Evolutionary conservation across 2,888 invertebrate species (phyloP), one percentile per base, ranked within the genome.

Genomic region (Dichetophora obliterata): DNA sequence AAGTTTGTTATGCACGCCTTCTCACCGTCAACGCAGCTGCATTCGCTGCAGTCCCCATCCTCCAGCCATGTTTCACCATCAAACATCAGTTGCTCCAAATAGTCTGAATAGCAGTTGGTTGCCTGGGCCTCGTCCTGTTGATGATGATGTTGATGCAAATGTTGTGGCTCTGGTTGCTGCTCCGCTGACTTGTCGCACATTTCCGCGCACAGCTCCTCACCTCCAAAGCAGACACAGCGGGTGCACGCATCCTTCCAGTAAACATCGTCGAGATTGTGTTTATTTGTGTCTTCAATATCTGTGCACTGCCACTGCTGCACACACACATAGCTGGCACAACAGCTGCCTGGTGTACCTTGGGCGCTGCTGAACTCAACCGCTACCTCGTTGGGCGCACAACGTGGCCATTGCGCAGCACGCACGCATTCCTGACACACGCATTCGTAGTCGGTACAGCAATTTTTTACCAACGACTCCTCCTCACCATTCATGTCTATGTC

Each of bases 311-410:
- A 80, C 65, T 82, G 79, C 3, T 75, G 59, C 80, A 90, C 90
- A 77, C 90, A 88, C 37, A 87, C 83, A 82, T 89, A 90, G 9
- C 88, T 88, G 1, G 91, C 89, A 78, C 90, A 90, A 81, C 91
- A 91, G 81, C 89, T 90, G 27, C 87, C 88, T 0, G 89, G 89
- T 19, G 77, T 43, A 2, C 79, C 83, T 31, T 76, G 80, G 27
- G 86, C 87, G 8, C 71, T 34, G 2, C 79, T 77, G 14, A 84
- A 48, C 68, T 85, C 79, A 37, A 86, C 76, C 3, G 85, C 82
- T 14, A 87, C 83, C 27, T 84, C 75, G 2, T 75, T 80, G 5
- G 16, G 24, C 0, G 63, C 22, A 65, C 87, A 87, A 9, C 77
- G 76, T 0, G 84, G 84, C 4, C 74, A 37, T 1, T 54, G 16